Base-by-base conservation (phyloP, 2,113 vertebrate species). In the Willisornis vidua region DNA sequence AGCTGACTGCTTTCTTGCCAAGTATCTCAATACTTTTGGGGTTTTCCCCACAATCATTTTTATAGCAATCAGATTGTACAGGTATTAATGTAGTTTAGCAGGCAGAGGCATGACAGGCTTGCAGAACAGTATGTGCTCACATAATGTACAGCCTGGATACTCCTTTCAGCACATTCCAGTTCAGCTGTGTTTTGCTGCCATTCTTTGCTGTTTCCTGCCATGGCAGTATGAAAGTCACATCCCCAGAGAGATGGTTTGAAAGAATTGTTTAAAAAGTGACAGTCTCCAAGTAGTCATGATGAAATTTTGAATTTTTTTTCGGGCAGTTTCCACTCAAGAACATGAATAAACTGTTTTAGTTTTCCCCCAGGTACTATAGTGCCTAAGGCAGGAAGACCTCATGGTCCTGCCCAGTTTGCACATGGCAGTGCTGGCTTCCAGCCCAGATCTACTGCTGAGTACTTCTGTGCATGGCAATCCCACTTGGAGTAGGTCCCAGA, bases 371-470 rank as follows among this genome's bases (percentile, higher is more conserved):
- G 19, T 72, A 43, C 52, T 46, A 5, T 19, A 57, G 8, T 25
- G 17, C n/a, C 43, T 46, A 18, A 52, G 22, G 51, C 29, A 55
- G 61, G 35, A 71, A 58, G 20, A 77, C 4, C 10, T 95, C 14
- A 2, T 5, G 9, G 24, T 43, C n/a, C 33, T 84, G 67, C 29
- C 7, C 14, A 83, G 28, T 45, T 57, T 33, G 45, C 25, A 13
- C 15, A 6, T 0, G 0, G 22, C 31, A 48, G 18, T 15, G 8
- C 3, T 61, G n/a, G 20, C n/a, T 82, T 68, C 37, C 52, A 85
- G 70, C 26, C 29, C 68, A 78, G 48, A 6, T 17, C 14, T 4
- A 0, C 5, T 31, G 23, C 45, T 65, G 61, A 46, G 19, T 25
- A 26, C 3, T 66, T 41, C 54, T 66, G 37, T 28, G 39, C 17